A percentile compares a stretch with the other conserved stretches of the same genome.
These are phyloP conservation scores for Pollenia griseotomentosa DNA, from an alignment of 2,888 invertebrate species.

Conservation along the genomic window DNA sequence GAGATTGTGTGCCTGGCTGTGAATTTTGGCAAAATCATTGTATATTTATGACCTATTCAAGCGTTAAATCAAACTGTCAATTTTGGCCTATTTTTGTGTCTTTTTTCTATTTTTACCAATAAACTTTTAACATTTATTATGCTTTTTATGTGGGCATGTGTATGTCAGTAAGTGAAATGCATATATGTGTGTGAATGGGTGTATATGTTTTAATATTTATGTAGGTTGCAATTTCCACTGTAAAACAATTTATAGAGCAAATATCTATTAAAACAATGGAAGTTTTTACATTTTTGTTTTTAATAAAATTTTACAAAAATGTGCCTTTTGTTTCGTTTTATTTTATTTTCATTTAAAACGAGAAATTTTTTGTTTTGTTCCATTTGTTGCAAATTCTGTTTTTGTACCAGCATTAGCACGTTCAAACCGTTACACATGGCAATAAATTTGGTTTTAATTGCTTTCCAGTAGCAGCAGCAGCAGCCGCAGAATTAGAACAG, in stretches of 20 bases:
- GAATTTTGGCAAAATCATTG: constrained; percentile 56
- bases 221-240: background rate
- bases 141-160: constrained; percentile 4
- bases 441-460: constrained; percentile 68
- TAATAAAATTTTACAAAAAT: background rate
- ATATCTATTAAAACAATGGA: constrained; percentile 22
- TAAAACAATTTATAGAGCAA: constrained; percentile 17
- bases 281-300: background rate
- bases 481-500: constrained; percentile 17
- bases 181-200: background rate
- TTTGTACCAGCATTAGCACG: constrained; percentile 39
- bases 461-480: constrained; percentile 41
- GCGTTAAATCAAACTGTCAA: constrained; percentile 67
- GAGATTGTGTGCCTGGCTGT: constrained; percentile 8
- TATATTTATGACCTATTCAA: constrained; percentile 61
- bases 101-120: constrained; percentile 25
- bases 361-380: background rate
- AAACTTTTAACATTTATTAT: constrained; percentile 51
- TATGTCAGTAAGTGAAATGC: background rate
- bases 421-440: constrained; percentile 46
- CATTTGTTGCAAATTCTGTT: background rate
- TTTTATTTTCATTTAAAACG: constrained; percentile 14
- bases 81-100: constrained; percentile 52
- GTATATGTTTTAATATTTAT: background rate
- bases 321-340: constrained; percentile 1